These are phyloP conservation scores for Menura novaehollandiae DNA, from an alignment of 2,113 vertebrate genomes.

Conservation along the genomic window DNA sequence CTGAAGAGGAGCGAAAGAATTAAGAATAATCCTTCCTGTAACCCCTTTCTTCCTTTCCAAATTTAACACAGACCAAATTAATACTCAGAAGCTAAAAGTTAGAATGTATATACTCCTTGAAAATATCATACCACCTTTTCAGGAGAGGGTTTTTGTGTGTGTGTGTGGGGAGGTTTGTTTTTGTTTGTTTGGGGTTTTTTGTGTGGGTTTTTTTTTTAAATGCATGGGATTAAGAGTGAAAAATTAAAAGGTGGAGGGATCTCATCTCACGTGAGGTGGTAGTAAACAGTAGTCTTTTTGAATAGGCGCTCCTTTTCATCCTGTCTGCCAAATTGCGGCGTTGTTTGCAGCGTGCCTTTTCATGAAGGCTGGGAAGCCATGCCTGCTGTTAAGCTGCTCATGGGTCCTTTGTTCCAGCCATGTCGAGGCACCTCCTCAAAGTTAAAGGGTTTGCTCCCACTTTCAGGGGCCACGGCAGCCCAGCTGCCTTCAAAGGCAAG, in stretches of 20 bases:
- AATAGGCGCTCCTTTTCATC: not conserved
- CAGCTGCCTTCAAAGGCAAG: not conserved
- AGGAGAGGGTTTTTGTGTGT: not conserved
- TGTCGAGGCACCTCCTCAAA: not conserved
- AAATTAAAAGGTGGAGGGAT: not conserved
- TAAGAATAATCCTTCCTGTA: not conserved
- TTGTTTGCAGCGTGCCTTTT: not conserved
- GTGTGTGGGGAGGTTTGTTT: not conserved
- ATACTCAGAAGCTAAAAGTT: not conserved
- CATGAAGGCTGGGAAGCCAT: not conserved
- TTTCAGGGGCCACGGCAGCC: not conserved
- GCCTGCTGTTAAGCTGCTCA: rapidly evolving
- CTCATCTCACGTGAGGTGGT: not conserved
- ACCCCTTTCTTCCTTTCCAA: not conserved
- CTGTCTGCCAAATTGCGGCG: rapidly evolving
- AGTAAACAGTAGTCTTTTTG: not conserved
- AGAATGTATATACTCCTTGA: not conserved
- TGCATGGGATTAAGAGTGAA: not conserved
- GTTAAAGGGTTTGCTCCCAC: not conserved
- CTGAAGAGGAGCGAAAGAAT: not conserved
- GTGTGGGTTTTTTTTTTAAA: not conserved
- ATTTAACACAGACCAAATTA: not conserved
- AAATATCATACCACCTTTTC: not conserved
- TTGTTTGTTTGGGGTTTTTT: not conserved
- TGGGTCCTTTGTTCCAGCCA: not conserved